Base-by-base conservation (phyloP, 2,888 invertebrate species). In the Drymonia ruficornis region DNA sequence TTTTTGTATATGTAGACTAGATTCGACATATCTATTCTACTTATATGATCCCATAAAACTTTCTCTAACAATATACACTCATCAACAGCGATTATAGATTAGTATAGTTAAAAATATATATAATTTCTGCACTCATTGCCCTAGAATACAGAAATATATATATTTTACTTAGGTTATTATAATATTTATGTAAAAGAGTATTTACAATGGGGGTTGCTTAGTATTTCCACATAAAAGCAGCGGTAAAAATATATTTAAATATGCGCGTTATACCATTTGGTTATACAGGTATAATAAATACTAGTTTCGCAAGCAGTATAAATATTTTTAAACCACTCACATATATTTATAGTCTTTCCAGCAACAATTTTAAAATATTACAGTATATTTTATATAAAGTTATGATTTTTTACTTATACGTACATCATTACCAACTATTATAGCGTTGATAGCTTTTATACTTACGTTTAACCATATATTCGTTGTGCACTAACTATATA, bases 91-190 rank as follows among this genome's bases (percentile, higher is more conserved):
- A 16, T n/a, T 7, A 2, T 18, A 7, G 15, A 18, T 42, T 42
- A 42, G 16, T n/a, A 12, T 18, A 15, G 7, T 18, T n/a, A 23
- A 23, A 23, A 23, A 44, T 44, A 67, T 67, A 57, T 55, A 67
- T 78, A 74, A 83, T 85, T 84, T 86, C 81, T 83, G 81, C 71
- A 89, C 80, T 86, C 83, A 92, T 92, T 92, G 91, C 91, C 91
- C 91, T 52, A 49, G 85, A 90, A 79, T 85, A 81, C 81, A 86
- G 80, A 87, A 86, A 86, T 79, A 76, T 74, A 65, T 59, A 67
- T 64, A 73, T 61, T 52, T 54, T 12, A 49, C 44, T 44, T 49
- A 34, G 44, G 50, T 18, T 15, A 34, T 49, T 50, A 60, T 46
- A 6, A n/a, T n/a, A 47, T 51, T 56, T 53, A 55, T 46, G 59